These are phyloP conservation scores for Amphipyra berbera DNA, from an alignment of 2,888 invertebrate species.

Conservation along the genomic window DNA sequence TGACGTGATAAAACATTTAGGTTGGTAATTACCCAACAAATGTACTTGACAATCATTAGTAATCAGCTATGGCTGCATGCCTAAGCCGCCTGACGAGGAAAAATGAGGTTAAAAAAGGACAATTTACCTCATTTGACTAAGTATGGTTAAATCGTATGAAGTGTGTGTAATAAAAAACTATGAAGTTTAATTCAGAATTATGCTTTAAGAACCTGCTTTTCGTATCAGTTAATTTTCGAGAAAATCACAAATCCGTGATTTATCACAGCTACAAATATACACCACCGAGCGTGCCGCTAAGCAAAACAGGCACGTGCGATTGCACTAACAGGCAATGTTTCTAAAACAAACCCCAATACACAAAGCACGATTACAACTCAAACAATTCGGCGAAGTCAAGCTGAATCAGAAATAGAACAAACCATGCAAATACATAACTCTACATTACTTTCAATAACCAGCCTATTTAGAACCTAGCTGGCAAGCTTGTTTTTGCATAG, in stretches of 20 bases:
- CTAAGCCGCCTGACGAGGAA: conserved; percentile 15
- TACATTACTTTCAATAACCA: conserved; percentile 31
- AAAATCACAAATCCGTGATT: conserved; percentile 62
- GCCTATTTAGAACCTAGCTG: conserved; percentile 8
- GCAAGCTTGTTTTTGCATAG: conserved; percentile 5
- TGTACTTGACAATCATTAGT: conserved; percentile 55
- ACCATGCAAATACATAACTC: conserved; percentile 41
- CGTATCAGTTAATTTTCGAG: not conserved
- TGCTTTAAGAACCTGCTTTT: not conserved
- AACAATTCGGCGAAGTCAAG: conserved; percentile 68
- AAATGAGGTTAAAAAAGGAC: conserved; percentile 7
- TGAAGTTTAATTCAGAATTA: not conserved
- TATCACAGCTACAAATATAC: conserved; percentile 65
- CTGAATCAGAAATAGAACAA: conserved; percentile 65
- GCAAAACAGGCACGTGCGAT: conserved; percentile 85
- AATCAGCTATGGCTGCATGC: conserved; percentile 39
- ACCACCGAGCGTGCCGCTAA: conserved; percentile 74
- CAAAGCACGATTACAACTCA: conserved; percentile 71
- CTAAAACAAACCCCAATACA: conserved; percentile 81
- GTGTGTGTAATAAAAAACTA: conserved; percentile 1
- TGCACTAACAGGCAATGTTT: conserved; percentile 79
- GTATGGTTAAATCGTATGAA: not conserved
- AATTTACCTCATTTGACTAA: conserved; percentile 4
- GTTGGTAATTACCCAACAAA: conserved; percentile 64
- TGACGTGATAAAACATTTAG: conserved; percentile 76